Conservation (phyloP, 2,113 vertebrate genomes). For the Callipepla squamata region DNA sequence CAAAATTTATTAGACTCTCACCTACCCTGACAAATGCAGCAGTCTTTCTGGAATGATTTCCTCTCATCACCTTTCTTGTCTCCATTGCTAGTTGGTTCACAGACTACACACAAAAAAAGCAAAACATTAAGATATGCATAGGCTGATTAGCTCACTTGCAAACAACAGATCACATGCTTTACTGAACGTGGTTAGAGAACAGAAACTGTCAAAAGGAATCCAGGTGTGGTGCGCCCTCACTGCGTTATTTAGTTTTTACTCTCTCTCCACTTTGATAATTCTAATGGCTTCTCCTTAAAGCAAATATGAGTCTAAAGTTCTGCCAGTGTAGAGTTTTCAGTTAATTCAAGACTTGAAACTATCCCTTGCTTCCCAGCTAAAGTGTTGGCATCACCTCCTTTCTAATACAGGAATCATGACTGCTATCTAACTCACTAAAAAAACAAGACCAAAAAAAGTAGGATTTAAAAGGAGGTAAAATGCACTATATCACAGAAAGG, state of each 20-base stretch:
- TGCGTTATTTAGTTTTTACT: background rate
- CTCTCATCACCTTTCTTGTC: slow-evolving; percentile 93
- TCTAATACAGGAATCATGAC: accelerated
- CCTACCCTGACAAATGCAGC: slow-evolving; percentile 94
- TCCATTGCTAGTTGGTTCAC: slow-evolving; percentile 97
- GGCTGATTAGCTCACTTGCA: background rate
- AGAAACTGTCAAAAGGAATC: background rate
- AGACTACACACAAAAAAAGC: slow-evolving; percentile 76
- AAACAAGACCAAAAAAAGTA: background rate
- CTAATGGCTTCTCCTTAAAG: background rate
- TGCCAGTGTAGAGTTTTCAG: background rate
- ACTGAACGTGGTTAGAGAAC: background rate
- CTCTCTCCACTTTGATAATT: background rate
- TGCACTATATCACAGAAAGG: background rate
- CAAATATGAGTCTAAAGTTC: background rate
- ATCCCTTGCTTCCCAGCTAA: background rate
- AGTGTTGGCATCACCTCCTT: background rate
- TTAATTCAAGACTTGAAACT: background rate
- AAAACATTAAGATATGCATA: background rate
- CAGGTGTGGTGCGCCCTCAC: background rate
- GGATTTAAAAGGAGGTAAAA: background rate
- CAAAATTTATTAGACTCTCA: background rate
- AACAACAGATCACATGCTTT: background rate
- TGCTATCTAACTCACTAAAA: background rate
- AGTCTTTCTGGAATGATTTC: slow-evolving; percentile 94